Conservation (phyloP, 92 coral and sea anemone genomes). For the Zoanthus gigantus region DNA sequence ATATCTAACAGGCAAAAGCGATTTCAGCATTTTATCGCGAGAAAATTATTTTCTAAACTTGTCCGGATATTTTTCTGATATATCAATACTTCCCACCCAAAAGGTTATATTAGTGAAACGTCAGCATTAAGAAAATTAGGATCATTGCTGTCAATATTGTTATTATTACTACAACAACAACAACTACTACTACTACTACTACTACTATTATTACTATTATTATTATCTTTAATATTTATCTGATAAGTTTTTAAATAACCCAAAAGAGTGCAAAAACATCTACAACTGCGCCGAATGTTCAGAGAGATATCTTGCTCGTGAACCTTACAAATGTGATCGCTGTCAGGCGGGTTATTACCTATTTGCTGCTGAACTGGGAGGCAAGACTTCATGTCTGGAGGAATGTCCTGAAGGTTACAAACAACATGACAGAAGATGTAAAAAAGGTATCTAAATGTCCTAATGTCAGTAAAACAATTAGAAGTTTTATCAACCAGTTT, state of each 20-base stretch:
- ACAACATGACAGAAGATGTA: conserved; percentile 28
- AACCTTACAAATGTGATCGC: conserved; percentile 35
- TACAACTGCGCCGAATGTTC: conserved; percentile 47
- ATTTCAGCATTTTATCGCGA: no score
- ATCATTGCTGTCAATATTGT: no score
- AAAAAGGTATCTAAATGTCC: neutral
- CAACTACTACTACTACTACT: no score
- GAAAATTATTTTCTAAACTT: no score
- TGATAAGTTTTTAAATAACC: neutral
- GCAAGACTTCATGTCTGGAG: conserved; percentile 27
- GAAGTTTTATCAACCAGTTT: no score
- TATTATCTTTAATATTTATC: neutral
- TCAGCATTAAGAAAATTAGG: no score
- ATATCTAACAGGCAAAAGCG: no score
- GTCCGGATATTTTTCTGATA: no score
- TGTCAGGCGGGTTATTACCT: conserved; percentile 25
- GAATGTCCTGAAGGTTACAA: conserved; percentile 35
- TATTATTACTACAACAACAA: no score
- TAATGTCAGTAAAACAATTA: neutral
- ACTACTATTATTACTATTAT: no score
- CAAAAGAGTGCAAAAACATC: conserved; percentile 15
- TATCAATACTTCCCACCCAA: no score
- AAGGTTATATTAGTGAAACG: no score
- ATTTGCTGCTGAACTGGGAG: conserved; percentile 12
- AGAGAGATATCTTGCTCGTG: conserved; percentile 14